These are phyloP conservation scores for Dione juno DNA, from an alignment of 2,888 invertebrate genomes.

Conservation along the genomic window DNA sequence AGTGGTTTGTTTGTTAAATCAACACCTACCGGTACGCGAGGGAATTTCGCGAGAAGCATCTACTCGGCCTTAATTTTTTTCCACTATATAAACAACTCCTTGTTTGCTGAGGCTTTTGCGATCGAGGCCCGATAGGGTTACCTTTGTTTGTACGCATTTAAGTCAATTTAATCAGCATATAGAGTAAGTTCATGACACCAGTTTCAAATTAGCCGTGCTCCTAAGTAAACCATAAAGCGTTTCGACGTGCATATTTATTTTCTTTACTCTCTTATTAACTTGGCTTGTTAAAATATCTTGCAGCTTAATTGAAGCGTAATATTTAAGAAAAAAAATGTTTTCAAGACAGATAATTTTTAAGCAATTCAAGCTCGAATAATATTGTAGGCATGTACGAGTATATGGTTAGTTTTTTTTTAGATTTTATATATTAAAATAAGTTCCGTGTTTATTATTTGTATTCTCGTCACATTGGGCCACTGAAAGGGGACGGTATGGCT, in stretches of 20 bases:
- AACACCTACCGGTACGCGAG: slow-evolving; percentile 74
- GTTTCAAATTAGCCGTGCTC: slow-evolving; percentile 47
- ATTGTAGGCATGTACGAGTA: background rate
- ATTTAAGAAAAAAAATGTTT: background rate
- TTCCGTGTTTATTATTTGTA: slow-evolving; percentile 61
- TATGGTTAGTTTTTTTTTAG: background rate
- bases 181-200: slow-evolving; percentile 44
- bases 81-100: slow-evolving; percentile 62
- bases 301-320: background rate
- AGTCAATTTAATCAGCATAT: slow-evolving; percentile 56
- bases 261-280: slow-evolving; percentile 7
- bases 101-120: slow-evolving; percentile 71
- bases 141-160: slow-evolving; percentile 64
- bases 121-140: slow-evolving; percentile 76
- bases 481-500: slow-evolving; percentile 61
- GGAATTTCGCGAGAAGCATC: slow-evolving; percentile 72
- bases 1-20: slow-evolving; percentile 70
- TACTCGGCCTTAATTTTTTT: slow-evolving; percentile 69
- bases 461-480: slow-evolving; percentile 55
- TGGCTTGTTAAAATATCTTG: slow-evolving; percentile 1
- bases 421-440: slow-evolving; percentile 47
- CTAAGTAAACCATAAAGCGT: slow-evolving; percentile 36
- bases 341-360: background rate
- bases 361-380: no score
- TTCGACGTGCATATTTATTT: slow-evolving; percentile 14